Conservation (phyloP, 2,113 vertebrate species). For the Alosa alosa region DNA sequence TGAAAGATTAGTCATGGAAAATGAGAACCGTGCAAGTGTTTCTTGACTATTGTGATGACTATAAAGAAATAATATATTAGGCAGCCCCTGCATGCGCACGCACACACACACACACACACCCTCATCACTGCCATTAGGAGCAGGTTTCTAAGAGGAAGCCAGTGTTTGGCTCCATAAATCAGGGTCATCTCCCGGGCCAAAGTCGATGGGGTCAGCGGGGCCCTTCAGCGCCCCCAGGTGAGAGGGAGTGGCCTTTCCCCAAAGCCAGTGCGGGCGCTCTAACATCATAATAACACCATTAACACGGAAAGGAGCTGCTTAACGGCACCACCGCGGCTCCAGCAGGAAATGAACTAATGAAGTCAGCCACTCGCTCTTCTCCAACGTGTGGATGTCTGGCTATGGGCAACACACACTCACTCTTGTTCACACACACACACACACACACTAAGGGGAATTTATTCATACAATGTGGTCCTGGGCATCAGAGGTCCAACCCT, state of each 20-base stretch:
- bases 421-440: neutral
- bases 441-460: neutral
- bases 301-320: slow-evolving; percentile 60
- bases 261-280: slow-evolving; percentile 50
- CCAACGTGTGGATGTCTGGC: slow-evolving; percentile 15
- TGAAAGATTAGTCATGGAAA: no score
- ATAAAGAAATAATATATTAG: no score
- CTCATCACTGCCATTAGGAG: neutral
- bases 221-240: neutral
- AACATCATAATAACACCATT: slow-evolving; percentile 60
- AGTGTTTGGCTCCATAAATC: neutral
- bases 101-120: neutral
- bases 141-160: neutral
- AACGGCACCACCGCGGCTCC: slow-evolving; percentile 63
- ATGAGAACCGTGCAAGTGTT: no score
- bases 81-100: neutral
- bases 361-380: slow-evolving; percentile 63
- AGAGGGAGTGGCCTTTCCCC: slow-evolving; percentile 41
- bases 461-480: neutral
- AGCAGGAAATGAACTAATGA: slow-evolving; percentile 67
- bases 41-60: no score
- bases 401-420: neutral
- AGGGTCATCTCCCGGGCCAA: slow-evolving; percentile 9
- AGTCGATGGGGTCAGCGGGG: slow-evolving; percentile 31
- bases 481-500: no score